These are phyloP conservation scores for Pelodytes ibericus DNA, from an alignment of 2,797 vertebrate genomes.

Conservation along the genomic window DNA sequence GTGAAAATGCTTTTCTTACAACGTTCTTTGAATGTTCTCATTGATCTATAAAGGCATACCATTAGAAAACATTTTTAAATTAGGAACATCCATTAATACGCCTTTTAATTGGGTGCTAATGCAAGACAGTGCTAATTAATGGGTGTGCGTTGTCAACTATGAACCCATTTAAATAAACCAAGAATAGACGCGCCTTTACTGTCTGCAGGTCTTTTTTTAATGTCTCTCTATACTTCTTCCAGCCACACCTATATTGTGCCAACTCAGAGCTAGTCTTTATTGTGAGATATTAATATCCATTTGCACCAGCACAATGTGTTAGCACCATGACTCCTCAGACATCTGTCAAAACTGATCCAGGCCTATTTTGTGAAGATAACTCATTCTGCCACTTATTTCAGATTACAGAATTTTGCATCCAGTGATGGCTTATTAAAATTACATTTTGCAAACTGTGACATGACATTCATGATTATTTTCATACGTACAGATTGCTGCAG, in stretches of 20 bases:
- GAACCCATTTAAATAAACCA: background rate
- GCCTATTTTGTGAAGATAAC: constrained; percentile 30
- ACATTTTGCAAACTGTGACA: constrained; percentile 39
- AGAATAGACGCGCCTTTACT: background rate
- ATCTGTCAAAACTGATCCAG: constrained; percentile 39
- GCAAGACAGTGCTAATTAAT: background rate
- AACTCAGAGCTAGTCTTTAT: background rate
- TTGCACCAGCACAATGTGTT: background rate
- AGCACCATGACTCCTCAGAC: constrained; percentile 17
- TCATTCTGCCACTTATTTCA: constrained; percentile 41
- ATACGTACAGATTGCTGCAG: constrained; percentile 33
- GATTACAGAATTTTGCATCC: constrained; percentile 32
- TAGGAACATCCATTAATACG: background rate
- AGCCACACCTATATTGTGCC: too few relatives aligned
- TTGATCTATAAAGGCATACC: background rate
- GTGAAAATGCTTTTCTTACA: background rate
- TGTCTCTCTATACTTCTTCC: background rate
- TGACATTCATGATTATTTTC: constrained; percentile 33
- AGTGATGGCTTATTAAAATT: constrained; percentile 44
- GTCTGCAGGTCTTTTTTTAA: background rate
- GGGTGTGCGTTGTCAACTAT: background rate
- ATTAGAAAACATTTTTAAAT: constrained; percentile 4
- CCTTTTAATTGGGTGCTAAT: constrained; percentile 5
- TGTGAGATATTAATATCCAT: constrained; percentile 8
- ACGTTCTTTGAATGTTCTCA: background rate